Conservation (phyloP, 2,113 vertebrate species). For the Cathartes aura region DNA sequence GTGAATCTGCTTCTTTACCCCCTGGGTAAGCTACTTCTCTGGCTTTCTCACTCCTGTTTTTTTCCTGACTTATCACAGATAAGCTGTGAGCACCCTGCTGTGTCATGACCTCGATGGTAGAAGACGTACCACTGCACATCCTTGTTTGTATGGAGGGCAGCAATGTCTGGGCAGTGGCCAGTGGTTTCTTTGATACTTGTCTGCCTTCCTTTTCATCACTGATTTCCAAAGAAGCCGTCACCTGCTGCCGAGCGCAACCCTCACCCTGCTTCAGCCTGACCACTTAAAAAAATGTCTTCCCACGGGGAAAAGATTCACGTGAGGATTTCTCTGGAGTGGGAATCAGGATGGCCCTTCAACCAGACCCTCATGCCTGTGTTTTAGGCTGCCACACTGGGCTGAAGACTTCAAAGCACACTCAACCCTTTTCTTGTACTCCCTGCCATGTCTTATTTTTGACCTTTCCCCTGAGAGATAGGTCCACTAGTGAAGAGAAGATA, state of each 20-base stretch:
- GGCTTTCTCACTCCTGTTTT: not conserved
- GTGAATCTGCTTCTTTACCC: not conserved
- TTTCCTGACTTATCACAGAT: not conserved
- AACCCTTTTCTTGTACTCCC: not conserved
- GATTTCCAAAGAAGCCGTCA: not conserved
- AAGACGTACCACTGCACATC: not conserved
- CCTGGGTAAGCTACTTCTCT: not conserved
- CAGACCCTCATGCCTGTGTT: not conserved
- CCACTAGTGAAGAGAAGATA: not conserved
- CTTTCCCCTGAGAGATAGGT: not conserved
- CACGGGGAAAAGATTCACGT: not conserved
- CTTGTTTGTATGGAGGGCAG: not conserved
- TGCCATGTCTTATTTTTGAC: not conserved
- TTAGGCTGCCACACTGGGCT: not conserved
- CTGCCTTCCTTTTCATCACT: not conserved
- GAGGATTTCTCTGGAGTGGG: not conserved
- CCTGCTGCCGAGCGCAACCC: not conserved
- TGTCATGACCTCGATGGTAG: not conserved
- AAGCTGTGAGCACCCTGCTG: not conserved
- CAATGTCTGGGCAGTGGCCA: not conserved
- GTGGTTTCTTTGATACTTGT: not conserved
- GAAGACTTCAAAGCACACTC: not conserved
- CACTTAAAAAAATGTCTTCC: not conserved
- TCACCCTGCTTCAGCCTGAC: not conserved
- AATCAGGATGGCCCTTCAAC: not conserved